Evolutionary conservation across 2,888 invertebrate species (phyloP).

Genomic region (Pseudococcus jackbeardsleyi): DNA sequence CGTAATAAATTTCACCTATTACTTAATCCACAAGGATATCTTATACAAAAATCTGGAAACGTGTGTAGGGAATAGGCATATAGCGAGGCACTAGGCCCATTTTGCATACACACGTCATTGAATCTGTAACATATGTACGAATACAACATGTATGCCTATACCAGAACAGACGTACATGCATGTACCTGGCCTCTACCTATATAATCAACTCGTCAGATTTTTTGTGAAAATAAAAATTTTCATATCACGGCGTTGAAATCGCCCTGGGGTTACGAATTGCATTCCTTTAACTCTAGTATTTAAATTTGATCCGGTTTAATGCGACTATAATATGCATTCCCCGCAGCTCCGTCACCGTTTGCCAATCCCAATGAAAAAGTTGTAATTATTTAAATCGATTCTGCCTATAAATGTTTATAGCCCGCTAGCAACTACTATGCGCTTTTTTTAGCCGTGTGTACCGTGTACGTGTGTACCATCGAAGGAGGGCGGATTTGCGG

Average conservation of each 20-base stretch:
- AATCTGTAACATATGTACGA: neutral
- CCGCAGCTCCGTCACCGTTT: constrained; percentile 48
- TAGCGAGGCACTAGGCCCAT: neutral
- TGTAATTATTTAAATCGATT: constrained; percentile 62
- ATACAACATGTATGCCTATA: neutral
- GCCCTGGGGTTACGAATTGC: constrained; percentile 50
- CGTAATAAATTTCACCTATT: constrained; percentile 35
- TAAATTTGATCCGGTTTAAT: constrained; percentile 61
- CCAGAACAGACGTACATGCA: neutral
- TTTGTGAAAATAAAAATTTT: constrained; percentile 50
- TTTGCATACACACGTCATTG: constrained; percentile 26
- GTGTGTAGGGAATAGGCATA: neutral
- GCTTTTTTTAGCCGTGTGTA: constrained; percentile 49
- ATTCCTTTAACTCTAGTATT: constrained; percentile 54
- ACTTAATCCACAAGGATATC: constrained; percentile 8
- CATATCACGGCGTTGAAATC: constrained; percentile 37
- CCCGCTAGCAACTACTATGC: constrained; percentile 57
- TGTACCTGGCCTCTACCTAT: neutral
- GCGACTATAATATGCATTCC: constrained; percentile 47
- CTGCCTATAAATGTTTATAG: constrained; percentile 58
- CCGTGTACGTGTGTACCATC: neutral
- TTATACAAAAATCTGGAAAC: constrained; percentile 28
- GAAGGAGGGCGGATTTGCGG: constrained; percentile 60
- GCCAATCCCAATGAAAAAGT: constrained; percentile 61
- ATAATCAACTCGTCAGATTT: constrained; percentile 42